Base-by-base conservation (phyloP, 2,888 invertebrate species). In the Calephelis perditalis region DNA sequence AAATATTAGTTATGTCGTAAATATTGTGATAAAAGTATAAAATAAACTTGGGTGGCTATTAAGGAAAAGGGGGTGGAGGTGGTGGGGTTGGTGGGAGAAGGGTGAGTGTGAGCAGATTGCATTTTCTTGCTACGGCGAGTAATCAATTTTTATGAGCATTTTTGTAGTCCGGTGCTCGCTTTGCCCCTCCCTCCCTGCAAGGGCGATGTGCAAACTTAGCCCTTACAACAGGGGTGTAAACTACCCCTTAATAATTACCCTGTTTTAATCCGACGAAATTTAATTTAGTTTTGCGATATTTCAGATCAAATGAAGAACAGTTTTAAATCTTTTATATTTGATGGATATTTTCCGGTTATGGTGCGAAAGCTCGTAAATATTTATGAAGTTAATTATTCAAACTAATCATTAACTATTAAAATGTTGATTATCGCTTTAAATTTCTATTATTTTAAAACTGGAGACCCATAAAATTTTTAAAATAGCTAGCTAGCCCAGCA, bases 81-180 rank as follows among this genome's bases (percentile, higher is more conserved):
- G 60, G 59, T 12, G n/a, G n/a, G n/a, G n/a, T n/a, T n/a, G n/a
- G n/a, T n/a, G 62, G 70, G 69, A 68, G 65, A 65, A 60, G 60
- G 65, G 63, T 60, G 68, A 69, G 73, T 69, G 77, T 74, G 77
- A 72, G 79, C 80, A 83, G 84, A 88, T 87, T 87, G 86, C 85
- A 86, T 86, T 87, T 84, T 81, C 86, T 84, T 84, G 82, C 84
- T 81, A 77, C 78, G 81, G 78, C 74, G 74, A 81, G 85, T 85
- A 87, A 88, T 88, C 85, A 87, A 86, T 86, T 87, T 87, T 86
- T 87, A 86, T 82, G 84, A 78, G 75, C 73, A 81, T 82, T 86
- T 84, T 82, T 79, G 83, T 81, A 79, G 78, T 78, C 78, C 77
- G 73, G 71, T 69, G 71, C 69, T 68, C 69, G 71, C 62, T 62